Evolutionary conservation across 2,113 vertebrate species (phyloP), one percentile per base, ranked within the genome.

Genomic region (Chloebia gouldiae): DNA sequence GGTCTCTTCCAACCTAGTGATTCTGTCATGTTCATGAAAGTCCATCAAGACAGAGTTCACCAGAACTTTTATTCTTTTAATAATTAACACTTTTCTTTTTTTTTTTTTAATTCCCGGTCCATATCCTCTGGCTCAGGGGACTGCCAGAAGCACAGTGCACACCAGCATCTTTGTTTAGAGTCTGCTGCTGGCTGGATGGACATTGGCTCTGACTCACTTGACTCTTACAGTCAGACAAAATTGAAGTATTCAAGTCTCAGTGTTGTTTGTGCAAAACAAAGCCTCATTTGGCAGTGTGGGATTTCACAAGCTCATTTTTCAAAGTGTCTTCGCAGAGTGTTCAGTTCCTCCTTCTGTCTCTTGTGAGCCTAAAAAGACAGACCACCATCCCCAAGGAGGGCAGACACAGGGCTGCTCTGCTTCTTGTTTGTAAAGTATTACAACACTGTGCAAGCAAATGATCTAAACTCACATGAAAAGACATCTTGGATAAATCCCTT

Each of bases 371-470:
- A 65, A 85, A 61, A 85, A 69, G 70, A 93, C 54, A 79, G 45
- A 47, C 59, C 71, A 73, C 47, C 60, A 45, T 33, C 64, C 54
- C 60, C 22, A 30, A 28, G 45, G 51, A 94, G 47, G 25, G 37
- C 73, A 85, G 61, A 63, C 56, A 44, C 39, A 60, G 65, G 30
- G 57, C 70, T 87, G 53, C 31, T 84, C 51, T 76, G 77, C 73
- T 64, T 39, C 84, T 81, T 78, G 44, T 94, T 93, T 93, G 61
- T 56, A 10, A 91, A 89, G 40, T 69, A 78, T 96, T 96, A 65
- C 90, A 88, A 94, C 85, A 37, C 22, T 64, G 56, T 33, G 28
- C 54, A 54, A 92, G 79, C 77, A 86, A 77, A 79, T 49, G 72
- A 63, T 57, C 85, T 51, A 90, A 90, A 28, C 49, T 81, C 4